These are phyloP conservation scores for Drosophila seguyi DNA, from an alignment of 1,140 invertebrate species.

Conservation along the genomic window DNA sequence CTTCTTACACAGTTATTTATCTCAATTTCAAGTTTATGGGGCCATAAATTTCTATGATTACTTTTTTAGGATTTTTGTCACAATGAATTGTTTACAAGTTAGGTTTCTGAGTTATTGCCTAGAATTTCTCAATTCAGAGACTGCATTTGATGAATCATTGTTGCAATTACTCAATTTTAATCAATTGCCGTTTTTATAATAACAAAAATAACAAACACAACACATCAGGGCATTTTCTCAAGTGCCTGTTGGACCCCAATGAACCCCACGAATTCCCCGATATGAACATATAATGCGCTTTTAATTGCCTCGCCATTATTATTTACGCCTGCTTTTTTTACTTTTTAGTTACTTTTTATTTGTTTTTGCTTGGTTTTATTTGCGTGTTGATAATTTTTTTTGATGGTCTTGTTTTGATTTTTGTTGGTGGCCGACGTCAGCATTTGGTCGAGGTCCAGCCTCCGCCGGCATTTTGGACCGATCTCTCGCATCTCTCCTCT, in stretches of 20 bases:
- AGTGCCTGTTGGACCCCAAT: conserved; percentile 8
- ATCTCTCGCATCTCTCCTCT: not conserved
- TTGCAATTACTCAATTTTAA: conserved; percentile 16
- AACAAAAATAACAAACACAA: too few species aligned
- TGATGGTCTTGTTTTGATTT: conserved; percentile 60
- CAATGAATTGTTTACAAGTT: not conserved
- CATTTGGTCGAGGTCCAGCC: conserved; percentile 35
- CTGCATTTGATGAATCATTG: conserved; percentile 6
- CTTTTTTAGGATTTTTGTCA: not conserved
- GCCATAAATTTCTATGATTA: not conserved
- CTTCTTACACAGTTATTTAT: not conserved
- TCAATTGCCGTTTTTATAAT: conserved; percentile 8
- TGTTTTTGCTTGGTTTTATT: not conserved
- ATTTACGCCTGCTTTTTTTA: conserved; percentile 16
- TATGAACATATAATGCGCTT: conserved; percentile 38
- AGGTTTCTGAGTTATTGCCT: not conserved
- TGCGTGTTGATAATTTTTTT: conserved; percentile 36
- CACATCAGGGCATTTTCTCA: too few species aligned
- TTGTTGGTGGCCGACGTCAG: conserved; percentile 32
- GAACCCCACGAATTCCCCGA: conserved; percentile 4
- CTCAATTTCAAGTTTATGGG: not conserved
- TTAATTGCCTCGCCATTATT: conserved; percentile 41
- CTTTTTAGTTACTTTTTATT: conserved; percentile 2
- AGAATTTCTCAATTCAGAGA: not conserved
- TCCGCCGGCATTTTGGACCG: conserved; percentile 14